phyloP scores from a whole-genome alignment of 23 tunicate genomes.

The Corella eumyota region DNA sequence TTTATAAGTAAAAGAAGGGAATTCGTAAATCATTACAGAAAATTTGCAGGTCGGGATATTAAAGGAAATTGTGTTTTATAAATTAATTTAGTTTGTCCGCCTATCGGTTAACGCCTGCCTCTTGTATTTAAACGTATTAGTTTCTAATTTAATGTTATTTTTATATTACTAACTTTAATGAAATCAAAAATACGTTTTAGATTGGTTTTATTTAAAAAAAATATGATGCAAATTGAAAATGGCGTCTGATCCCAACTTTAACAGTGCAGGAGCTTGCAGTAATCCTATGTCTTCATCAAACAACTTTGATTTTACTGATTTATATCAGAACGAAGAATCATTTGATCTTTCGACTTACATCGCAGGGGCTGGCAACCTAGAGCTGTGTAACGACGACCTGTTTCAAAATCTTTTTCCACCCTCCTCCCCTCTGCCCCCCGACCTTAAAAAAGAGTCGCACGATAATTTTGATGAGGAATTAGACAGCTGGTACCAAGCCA shows the following conservation, averaged over 20 bases:
- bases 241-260: constrained; percentile 71
- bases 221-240: constrained; percentile 21
- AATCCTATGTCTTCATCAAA: constrained; percentile 28
- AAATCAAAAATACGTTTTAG: too few species aligned
- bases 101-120: too few species aligned
- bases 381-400: constrained; percentile 77
- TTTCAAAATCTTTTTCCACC: constrained; percentile 72
- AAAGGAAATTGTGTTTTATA: too few species aligned
- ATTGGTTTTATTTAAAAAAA: too few species aligned
- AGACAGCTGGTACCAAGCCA: constrained; percentile 26
- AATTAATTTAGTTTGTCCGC: too few species aligned
- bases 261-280: constrained; percentile 13
- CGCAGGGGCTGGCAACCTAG: constrained; percentile 39
- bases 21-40: too few species aligned
- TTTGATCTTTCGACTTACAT: constrained; percentile 72
- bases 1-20: too few species aligned
- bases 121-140: too few species aligned
- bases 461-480: constrained; percentile 32
- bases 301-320: constrained; percentile 29
- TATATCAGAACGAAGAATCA: constrained; percentile 90
- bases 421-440: constrained; percentile 24
- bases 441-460: constrained; percentile 22
- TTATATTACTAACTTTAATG: too few species aligned
- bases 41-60: too few species aligned
- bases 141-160: too few species aligned